Evolutionary conservation across 1,140 invertebrate species (phyloP).

Genomic region (Stenopsyche tienmushanensis): DNA sequence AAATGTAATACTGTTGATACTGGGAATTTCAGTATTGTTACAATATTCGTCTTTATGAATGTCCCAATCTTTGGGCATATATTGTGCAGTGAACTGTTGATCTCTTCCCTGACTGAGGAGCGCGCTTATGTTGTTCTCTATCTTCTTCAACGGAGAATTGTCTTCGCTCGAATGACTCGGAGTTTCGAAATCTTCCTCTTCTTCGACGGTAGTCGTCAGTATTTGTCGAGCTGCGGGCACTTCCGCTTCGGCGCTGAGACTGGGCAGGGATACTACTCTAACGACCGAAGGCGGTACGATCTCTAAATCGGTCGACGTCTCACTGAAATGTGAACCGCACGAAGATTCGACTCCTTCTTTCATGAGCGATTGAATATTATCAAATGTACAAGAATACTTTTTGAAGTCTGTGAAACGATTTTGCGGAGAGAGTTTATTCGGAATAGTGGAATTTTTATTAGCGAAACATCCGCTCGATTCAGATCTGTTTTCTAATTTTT

Average conservation of each 20-base stretch:
- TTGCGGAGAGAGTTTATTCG: conserved; percentile 55
- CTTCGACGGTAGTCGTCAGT: conserved; percentile 60
- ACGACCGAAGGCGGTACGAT: conserved; percentile 62
- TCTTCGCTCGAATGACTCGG: conserved; percentile 58
- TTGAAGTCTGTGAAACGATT: conserved; percentile 62
- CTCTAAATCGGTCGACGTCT: conserved; percentile 56
- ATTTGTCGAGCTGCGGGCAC: conserved; percentile 48
- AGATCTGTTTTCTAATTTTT: conserved; percentile 51
- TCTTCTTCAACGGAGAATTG: conserved; percentile 62
- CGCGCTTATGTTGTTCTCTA: conserved; percentile 66
- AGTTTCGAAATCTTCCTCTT: conserved; percentile 58
- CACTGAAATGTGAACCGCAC: conserved; percentile 51
- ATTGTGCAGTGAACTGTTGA: conserved; percentile 56
- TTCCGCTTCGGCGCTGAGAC: conserved; percentile 58
- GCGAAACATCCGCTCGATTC: conserved; percentile 40
- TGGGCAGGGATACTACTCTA: conserved; percentile 66
- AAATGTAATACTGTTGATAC: conserved; percentile 54
- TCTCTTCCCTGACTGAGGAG: conserved; percentile 58
- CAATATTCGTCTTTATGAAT: conserved; percentile 59
- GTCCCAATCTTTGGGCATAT: conserved; percentile 58
- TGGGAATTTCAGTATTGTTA: conserved; percentile 55
- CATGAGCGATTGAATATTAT: conserved; percentile 73
- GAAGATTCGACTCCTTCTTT: conserved; percentile 63
- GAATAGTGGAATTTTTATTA: conserved; percentile 48
- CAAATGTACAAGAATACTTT: conserved; percentile 75